Base-by-base conservation (phyloP, 2,113 vertebrate species). In the Sinocyclocheilus anshuiensis region DNA sequence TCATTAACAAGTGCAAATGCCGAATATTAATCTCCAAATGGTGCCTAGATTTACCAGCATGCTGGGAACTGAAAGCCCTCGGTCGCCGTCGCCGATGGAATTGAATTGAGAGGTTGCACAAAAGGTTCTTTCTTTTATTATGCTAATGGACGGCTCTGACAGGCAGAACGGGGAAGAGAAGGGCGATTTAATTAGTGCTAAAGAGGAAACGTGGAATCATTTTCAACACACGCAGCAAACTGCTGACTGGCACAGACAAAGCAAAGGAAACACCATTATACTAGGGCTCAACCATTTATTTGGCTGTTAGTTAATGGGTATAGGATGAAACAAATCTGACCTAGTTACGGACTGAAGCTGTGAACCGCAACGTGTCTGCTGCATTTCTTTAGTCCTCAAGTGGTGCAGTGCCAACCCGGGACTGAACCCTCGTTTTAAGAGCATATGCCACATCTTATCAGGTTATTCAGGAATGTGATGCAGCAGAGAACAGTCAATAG, bases 1-100 rank as follows among this genome's bases (percentile, higher is more conserved):
- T 55, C 63, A 83, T 76, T 79, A 77, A 92, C 82, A 83, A 85
- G 79, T 76, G 87, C 77, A 89, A 83, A 63, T 86, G 84, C 22
- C 1, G 84, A 86, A 89, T 92, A 92, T 93, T 94, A 92, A 94
- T 93, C 86, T 93, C 89, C 88, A 90, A 91, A 92, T 87, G 91
- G 88, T 86, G 69, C 76, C 50, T 82, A 89, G 90, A 91, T 93
- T 93, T 92, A 91, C 92, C 86, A 86, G 86, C 67, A 72, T 88
- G 61, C 86, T 48, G 84, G 91, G 86, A 91, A 88, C 61, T 77
- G 36, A 13, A 86, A 91, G 85, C 77, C 82, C 87, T 89, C 87
- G 87, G 88, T 91, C 42, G 65, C 89, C 75, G 87, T 87, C 83
- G 84, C 77, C 24, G 57, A 63, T 71, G 82, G 84, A 86, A 84